Percentiles rank a stretch among this genome's conserved stretches.
phyloP scores from a whole-genome alignment of 2,888 invertebrate species.

The Rotaria sp. region DNA sequence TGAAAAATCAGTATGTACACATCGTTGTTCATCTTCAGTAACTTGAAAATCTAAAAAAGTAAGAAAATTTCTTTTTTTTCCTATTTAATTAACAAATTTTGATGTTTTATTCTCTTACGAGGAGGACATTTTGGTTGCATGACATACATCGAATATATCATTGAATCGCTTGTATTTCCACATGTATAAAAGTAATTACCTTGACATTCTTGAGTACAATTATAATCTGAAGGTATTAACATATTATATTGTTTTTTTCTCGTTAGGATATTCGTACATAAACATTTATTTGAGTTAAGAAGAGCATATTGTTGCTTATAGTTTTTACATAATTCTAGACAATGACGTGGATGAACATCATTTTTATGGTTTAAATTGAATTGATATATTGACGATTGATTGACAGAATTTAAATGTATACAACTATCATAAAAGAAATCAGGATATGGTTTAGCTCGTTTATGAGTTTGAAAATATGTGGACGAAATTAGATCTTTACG shows the following conservation, averaged over 20 bases:
- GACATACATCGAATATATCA: not conserved
- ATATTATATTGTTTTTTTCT: not conserved
- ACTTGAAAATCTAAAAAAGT: not conserved
- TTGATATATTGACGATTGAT: not conserved
- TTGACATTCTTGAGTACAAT: not conserved
- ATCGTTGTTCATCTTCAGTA: not conserved
- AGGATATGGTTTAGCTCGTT: not conserved
- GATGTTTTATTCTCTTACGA: not conserved
- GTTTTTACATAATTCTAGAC: not conserved
- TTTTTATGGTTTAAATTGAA: not conserved
- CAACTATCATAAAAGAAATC: not conserved
- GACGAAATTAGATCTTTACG: fast-evolving
- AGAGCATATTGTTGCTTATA: not conserved
- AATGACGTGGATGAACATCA: constrained; percentile 1
- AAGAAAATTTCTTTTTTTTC: not conserved
- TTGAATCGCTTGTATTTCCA: not conserved
- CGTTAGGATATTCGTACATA: not conserved
- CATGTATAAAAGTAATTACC: not conserved
- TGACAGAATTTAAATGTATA: not conserved
- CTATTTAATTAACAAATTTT: not conserved
- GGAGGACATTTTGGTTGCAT: not conserved
- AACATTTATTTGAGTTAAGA: not conserved
- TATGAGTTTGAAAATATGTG: not conserved
- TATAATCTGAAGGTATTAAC: too few species aligned
- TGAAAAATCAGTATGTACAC: not conserved